Conservation (phyloP, 2,888 invertebrate species). For the Silvanus unidentatus region DNA sequence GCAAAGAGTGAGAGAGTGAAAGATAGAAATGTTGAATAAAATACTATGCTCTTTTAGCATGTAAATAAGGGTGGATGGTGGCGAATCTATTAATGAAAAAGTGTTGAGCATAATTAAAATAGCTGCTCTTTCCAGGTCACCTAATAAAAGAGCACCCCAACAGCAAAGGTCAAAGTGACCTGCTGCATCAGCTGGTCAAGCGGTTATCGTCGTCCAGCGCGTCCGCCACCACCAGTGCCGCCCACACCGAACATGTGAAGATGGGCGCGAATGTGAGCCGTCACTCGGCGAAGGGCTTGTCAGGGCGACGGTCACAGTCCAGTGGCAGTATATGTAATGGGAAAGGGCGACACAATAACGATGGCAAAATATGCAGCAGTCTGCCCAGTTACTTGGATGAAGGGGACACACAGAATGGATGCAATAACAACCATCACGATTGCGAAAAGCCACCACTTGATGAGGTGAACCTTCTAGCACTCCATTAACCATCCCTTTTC, state of each 20-base stretch:
- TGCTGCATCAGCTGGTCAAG: slow-evolving; percentile 38
- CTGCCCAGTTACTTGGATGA: slow-evolving; percentile 64
- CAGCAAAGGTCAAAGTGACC: slow-evolving; percentile 34
- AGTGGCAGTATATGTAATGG: slow-evolving; percentile 69
- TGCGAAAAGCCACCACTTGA: slow-evolving; percentile 37
- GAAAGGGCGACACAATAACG: slow-evolving; percentile 31
- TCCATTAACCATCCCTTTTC: no score
- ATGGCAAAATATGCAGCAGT: slow-evolving; percentile 51
- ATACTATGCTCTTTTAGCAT: no score
- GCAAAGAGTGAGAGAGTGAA: no score
- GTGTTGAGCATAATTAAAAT: no score
- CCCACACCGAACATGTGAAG: slow-evolving; percentile 43
- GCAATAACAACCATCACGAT: slow-evolving; percentile 40
- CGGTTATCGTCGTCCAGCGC: slow-evolving; percentile 33
- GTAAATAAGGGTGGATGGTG: no score
- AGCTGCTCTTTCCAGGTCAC: slow-evolving; percentile 26
- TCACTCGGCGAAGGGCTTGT: slow-evolving; percentile 65
- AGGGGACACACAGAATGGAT: slow-evolving; percentile 46
- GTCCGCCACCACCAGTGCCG: slow-evolving; percentile 27
- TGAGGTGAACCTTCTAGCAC: slow-evolving; percentile 29
- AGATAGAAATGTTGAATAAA: no score
- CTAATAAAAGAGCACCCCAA: slow-evolving; percentile 24
- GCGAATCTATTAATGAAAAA: no score
- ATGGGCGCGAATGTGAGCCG: slow-evolving; percentile 79
- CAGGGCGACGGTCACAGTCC: slow-evolving; percentile 66